Base-by-base conservation (phyloP, 2,888 invertebrate genomes). In the Agonopterix arenella region DNA sequence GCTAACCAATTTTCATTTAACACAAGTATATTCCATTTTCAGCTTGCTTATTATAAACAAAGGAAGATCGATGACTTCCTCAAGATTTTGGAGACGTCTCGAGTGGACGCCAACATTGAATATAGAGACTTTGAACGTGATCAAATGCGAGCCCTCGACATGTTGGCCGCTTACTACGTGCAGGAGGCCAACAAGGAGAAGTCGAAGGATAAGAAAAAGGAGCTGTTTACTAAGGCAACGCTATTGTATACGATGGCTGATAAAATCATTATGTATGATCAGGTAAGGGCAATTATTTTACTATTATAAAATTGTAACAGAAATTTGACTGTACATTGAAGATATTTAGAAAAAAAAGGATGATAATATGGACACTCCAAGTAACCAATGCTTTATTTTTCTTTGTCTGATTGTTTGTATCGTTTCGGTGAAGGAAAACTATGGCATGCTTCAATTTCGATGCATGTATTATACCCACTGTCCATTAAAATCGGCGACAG, bases 251-350 rank as follows among this genome's bases (percentile, higher is more conserved):
- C 98, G 0, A 98, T 97, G 57, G 99, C 99, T 4, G 99, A 99
- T 77, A 98, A 98, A 89, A 99, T 99, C 80, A 98, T 98, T 68
- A 99, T 99, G 99, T 99, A 99, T 85, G 99, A 99, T 75, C 98
- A 98, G 91, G 95, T 96, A 83, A 74, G 78, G 62, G n/a, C 7
- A 5, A 28, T 28, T 28, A 28, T 28, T 28, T 28, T 7, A 28
- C 28, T 28, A 28, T 28, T 28, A 28, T 28, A 28, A 28, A 28
- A 28, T 7, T 28, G 28, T 18, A 1, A 18, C 18, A 18, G 18
- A 18, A 4, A 3, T 18, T 2, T 18, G 13, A 13, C 13, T 13
- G 13, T 18, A 18, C 18, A 3, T 18, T 18, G 28, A 28, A 28
- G 28, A 28, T 28, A 28, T 28, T 28, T 7, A 28, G 1, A 28